Percentiles rank a stretch among this genome's conserved stretches.
Evolutionary conservation across 2,888 invertebrate species (phyloP).

Genomic region (Pristionchus arcanus): DNA sequence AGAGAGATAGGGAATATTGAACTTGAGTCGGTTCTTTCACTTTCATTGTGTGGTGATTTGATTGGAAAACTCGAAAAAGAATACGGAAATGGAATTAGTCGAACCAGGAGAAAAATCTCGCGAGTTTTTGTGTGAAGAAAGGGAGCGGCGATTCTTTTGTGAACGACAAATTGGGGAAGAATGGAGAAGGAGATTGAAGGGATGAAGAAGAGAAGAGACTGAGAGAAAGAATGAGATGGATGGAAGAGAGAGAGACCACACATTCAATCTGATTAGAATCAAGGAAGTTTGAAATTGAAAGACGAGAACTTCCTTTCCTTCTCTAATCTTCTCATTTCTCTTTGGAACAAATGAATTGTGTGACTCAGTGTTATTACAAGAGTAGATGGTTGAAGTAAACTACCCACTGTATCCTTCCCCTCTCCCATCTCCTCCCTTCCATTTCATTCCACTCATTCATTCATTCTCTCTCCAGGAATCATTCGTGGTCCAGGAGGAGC

Average conservation of each 20-base stretch:
- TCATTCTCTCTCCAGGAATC: conserved; percentile 1
- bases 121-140: conserved; percentile 38
- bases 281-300: conserved; percentile 10
- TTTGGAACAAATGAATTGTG: not conserved
- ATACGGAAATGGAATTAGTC: conserved; percentile 25
- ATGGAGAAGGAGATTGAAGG: conserved; percentile 15
- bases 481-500: conserved; percentile 75
- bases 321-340: not conserved
- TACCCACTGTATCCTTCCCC: not conserved
- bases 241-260: not conserved
- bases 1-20: not conserved
- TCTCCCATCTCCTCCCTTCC: not conserved
- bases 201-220: conserved; percentile 11
- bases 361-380: conserved; percentile 25
- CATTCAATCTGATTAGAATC: not conserved
- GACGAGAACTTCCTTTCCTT: not conserved
- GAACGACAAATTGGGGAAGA: conserved; percentile 45
- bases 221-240: not conserved
- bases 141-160: conserved; percentile 38
- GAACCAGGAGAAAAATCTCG: not conserved
- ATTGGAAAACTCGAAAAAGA: conserved; percentile 36
- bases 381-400: not conserved
- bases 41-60: conserved; percentile 9
- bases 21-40: not conserved
- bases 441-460: not conserved